Conservation (phyloP, 2,797 vertebrate genomes). For the Odontamblyopus rebecca region DNA sequence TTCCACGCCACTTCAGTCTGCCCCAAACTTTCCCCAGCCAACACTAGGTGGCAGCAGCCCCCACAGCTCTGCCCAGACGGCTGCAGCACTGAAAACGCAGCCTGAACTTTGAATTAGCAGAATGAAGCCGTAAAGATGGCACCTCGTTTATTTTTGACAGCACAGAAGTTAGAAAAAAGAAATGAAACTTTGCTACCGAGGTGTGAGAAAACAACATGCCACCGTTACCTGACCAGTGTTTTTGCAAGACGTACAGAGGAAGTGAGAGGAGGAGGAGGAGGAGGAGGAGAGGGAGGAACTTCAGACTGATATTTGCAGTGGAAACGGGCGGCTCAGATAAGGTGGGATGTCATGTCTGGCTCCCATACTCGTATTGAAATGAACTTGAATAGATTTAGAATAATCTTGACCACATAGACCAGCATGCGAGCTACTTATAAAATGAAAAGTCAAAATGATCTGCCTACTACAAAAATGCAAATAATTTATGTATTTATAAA, state of each 20-base stretch:
- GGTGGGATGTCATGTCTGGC: conserved; percentile 74
- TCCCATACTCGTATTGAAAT: conserved; percentile 48
- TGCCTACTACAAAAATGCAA: too few species aligned
- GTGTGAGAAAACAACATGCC: conserved; percentile 20
- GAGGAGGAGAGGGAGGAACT: conserved; percentile 32
- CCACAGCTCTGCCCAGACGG: conserved; percentile 27
- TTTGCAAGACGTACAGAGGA: conserved; percentile 48
- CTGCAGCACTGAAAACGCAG: conserved; percentile 27
- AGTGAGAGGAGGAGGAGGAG: conserved; percentile 34
- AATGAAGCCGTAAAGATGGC: conserved; percentile 48
- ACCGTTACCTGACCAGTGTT: conserved; percentile 42
- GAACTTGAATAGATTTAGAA: too few species aligned
- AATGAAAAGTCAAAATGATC: too few species aligned
- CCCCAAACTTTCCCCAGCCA: conserved; percentile 9
- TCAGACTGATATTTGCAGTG: conserved; percentile 63
- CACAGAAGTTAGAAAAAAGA: conserved; percentile 20
- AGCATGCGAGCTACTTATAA: too few species aligned
- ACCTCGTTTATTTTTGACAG: conserved; percentile 36
- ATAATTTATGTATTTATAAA: too few species aligned
- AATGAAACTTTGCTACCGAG: background rate
- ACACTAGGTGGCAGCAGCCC: conserved; percentile 80
- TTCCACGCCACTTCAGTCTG: background rate
- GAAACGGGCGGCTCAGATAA: conserved; percentile 77
- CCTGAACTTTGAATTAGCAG: conserved; percentile 24
- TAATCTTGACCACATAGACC: too few species aligned